Evolutionary conservation across 2,113 vertebrate species (phyloP).

Genomic region (Rhinogobius similis): DNA sequence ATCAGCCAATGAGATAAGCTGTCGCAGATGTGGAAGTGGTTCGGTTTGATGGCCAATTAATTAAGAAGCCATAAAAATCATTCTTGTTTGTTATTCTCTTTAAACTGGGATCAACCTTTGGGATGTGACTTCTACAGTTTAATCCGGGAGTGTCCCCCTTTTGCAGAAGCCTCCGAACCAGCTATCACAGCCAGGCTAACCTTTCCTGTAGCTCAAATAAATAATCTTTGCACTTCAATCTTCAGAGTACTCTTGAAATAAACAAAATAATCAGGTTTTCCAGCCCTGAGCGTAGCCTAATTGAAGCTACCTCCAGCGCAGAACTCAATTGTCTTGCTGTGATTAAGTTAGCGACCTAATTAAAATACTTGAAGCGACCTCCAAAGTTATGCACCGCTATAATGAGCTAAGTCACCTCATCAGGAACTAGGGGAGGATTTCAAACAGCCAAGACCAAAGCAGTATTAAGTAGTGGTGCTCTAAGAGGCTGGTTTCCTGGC

Average conservation of each 20-base stretch:
- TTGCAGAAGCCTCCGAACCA: neutral
- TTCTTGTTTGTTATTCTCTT: conserved; percentile 40
- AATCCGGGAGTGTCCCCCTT: conserved; percentile 63
- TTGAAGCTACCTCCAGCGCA: conserved; percentile 61
- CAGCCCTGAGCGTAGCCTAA: conserved; percentile 51
- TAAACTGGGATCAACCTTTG: conserved; percentile 65
- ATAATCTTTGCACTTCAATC: conserved; percentile 53
- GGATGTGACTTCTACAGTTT: conserved; percentile 53
- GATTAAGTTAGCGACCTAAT: conserved; percentile 71
- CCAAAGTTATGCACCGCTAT: conserved; percentile 62
- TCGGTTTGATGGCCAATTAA: conserved; percentile 90
- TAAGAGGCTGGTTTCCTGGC: conserved; percentile 54
- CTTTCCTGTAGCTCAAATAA: conserved; percentile 42
- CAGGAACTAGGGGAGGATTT: conserved; percentile 55
- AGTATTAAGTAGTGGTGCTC: conserved; percentile 38
- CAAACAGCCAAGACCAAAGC: conserved; percentile 28
- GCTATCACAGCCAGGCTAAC: conserved; percentile 52
- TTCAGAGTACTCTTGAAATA: conserved; percentile 39
- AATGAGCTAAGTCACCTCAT: conserved; percentile 69
- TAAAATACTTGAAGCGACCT: conserved; percentile 73
- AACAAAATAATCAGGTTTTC: conserved; percentile 69
- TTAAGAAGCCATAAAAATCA: conserved; percentile 76
- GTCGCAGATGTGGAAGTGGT: conserved; percentile 83
- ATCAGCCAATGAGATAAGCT: conserved; percentile 83
- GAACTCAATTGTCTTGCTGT: conserved; percentile 67